Evolutionary conservation across 1,140 invertebrate genomes (phyloP).

Genomic region (Zaprionus ghesquierei): DNA sequence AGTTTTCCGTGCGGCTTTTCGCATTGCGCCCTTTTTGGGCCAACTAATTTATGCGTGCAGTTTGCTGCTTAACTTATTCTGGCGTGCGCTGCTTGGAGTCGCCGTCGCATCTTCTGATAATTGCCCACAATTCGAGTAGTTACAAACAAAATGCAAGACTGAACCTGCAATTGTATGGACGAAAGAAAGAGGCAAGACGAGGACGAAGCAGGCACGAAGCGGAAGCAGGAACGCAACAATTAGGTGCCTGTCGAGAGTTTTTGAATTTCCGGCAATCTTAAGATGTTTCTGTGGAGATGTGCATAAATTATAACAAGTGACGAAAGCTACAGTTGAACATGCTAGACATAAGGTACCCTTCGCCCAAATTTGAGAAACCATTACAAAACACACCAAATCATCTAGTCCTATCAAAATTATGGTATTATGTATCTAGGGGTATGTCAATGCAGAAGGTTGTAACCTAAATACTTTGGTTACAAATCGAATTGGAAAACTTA

Average conservation of each 20-base stretch:
- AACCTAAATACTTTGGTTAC: too few relatives aligned
- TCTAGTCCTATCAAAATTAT: too few relatives aligned
- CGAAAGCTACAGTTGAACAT: too few relatives aligned
- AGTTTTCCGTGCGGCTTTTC: constrained; percentile 52
- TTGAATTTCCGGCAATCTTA: not conserved
- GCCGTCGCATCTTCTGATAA: constrained; percentile 21
- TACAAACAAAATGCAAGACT: not conserved
- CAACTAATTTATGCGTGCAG: constrained; percentile 68
- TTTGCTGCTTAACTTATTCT: constrained; percentile 25
- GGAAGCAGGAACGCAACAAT: not conserved
- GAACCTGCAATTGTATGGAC: not conserved
- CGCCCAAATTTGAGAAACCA: too few relatives aligned
- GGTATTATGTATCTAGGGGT: too few relatives aligned
- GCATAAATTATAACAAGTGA: not conserved
- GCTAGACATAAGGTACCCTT: too few relatives aligned
- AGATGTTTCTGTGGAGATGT: not conserved
- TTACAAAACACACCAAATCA: too few relatives aligned
- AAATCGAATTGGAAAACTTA: too few relatives aligned
- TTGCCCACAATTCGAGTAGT: constrained; percentile 12
- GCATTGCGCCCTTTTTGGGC: constrained; percentile 49
- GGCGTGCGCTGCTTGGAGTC: not conserved
- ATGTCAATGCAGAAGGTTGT: too few relatives aligned
- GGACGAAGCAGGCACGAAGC: too few relatives aligned
- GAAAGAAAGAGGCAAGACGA: not conserved
- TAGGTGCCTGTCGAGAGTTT: not conserved